Evolutionary conservation across 2,797 vertebrate genomes (phyloP).

Genomic region (Tamandua tetradactyla): DNA sequence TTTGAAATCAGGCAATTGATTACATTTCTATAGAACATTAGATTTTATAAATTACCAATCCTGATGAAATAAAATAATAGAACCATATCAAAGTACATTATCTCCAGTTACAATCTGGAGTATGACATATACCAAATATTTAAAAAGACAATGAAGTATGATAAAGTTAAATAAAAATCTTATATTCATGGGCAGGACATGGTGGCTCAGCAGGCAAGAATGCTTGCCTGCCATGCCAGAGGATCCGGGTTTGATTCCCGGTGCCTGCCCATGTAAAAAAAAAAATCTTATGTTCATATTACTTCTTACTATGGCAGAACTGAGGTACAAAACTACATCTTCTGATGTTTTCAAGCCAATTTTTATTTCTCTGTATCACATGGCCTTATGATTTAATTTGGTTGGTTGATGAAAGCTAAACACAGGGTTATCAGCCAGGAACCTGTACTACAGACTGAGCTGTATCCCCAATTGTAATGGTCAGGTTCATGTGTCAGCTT

Average conservation of each 20-base stretch:
- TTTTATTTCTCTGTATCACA: background rate
- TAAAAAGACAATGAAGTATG: background rate
- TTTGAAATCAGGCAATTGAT: slow-evolving; percentile 14
- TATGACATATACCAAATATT: background rate
- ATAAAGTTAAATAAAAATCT: background rate
- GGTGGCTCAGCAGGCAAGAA: too few species aligned
- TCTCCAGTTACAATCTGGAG: background rate
- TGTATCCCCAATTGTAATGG: too few species aligned
- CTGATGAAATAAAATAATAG: slow-evolving; percentile 36
- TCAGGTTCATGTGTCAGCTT: too few species aligned
- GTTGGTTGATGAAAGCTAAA: background rate
- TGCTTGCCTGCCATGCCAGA: too few species aligned
- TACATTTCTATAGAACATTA: slow-evolving; percentile 17
- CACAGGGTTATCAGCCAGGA: background rate
- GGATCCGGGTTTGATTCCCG: too few species aligned
- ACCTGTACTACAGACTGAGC: background rate
- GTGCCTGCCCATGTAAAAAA: too few species aligned
- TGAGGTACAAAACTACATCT: background rate
- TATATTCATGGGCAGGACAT: too few species aligned
- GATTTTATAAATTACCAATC: slow-evolving; percentile 17
- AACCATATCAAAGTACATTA: background rate
- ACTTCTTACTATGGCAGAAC: background rate
- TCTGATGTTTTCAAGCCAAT: background rate
- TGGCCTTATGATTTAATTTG: background rate
- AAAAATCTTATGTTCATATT: background rate